Base-by-base conservation (phyloP, 2,797 vertebrate genomes). In the Pachyuromys duprasi region DNA sequence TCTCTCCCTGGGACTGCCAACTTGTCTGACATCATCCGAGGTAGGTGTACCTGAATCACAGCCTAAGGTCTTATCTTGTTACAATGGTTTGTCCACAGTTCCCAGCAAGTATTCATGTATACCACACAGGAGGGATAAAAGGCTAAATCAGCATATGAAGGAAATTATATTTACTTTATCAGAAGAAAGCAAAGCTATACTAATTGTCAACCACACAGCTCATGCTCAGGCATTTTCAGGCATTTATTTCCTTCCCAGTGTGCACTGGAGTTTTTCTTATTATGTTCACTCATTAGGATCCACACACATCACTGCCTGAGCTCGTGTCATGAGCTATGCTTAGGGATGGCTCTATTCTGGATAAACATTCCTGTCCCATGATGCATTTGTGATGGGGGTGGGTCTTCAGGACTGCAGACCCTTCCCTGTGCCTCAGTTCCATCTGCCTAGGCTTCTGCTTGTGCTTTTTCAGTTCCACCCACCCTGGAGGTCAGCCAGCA, bases 401-500 rank as follows among this genome's bases (percentile, higher is more conserved):
- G 63, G 26, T 55, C n/a, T 0, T 49, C 24, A 18, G 9, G 1
- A 9, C 4, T 42, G 4, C 4, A 60, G 15, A 49, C 2, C 31
- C 15, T 33, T 17, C 3, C 39, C 26, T 74, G 13, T 90, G 18
- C 33, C 20, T 15, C 24, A 5, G n/a, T 13, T 26, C 13, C 13
- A 13, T 15, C 0, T 53, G n/a, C 75, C 31, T 87, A 2, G 93
- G 7, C 15, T 65, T 90, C 45, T 94, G 8, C 12, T 74, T 91
- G 24, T 94, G 80, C 94, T 95, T 1, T 96, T 96, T 93, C 93
- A 97, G 96, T 96, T 93, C 31, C 42, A 0, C 97, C 95, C 53
- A 72, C 18, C 13, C 0, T 96, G 83, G 87, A 92, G 55, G 20
- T 96, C 7, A 42, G 18, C 1, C n/a, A 80, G 0, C 31, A 28